Evolutionary conservation across 2,797 vertebrate species (phyloP).

Genomic region (Hydrolagus colliei): DNA sequence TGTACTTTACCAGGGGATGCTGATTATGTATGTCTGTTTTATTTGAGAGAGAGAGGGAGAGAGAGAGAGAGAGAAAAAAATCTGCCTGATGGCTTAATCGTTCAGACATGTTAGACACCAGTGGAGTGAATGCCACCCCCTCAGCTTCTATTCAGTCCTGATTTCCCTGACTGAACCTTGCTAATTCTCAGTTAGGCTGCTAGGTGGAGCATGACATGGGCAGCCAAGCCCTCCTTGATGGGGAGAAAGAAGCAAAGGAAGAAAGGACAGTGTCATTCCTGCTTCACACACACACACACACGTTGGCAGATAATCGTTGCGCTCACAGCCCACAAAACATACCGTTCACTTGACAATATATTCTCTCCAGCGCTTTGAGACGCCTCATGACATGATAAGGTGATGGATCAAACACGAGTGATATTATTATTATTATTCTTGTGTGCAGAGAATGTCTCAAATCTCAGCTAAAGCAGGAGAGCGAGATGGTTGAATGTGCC

Average conservation of each 20-base stretch:
- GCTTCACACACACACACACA: neutral
- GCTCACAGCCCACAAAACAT: too few species aligned
- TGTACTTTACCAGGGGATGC: slow-evolving; percentile 11
- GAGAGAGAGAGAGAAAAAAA: neutral
- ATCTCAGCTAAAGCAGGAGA: too few species aligned
- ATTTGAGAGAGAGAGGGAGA: neutral
- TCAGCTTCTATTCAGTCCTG: neutral
- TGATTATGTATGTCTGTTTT: slow-evolving; percentile 23
- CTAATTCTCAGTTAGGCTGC: slow-evolving; percentile 21
- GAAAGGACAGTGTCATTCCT: neutral
- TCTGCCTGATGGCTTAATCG: neutral
- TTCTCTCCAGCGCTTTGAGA: too few species aligned
- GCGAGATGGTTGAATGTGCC: too few species aligned
- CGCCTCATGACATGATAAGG: neutral
- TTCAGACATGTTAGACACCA: neutral
- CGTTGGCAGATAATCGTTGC: neutral
- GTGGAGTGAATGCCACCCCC: neutral
- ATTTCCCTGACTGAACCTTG: neutral
- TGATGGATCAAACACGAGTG: neutral
- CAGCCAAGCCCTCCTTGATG: neutral
- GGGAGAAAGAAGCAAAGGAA: neutral
- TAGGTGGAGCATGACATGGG: slow-evolving; percentile 26
- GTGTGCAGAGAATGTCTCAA: too few species aligned
- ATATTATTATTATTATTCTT: neutral
- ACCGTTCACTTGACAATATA: too few species aligned